Evolutionary conservation across 1,140 invertebrate species (phyloP).

Genomic region (Leptinotarsa undecemlineata): DNA sequence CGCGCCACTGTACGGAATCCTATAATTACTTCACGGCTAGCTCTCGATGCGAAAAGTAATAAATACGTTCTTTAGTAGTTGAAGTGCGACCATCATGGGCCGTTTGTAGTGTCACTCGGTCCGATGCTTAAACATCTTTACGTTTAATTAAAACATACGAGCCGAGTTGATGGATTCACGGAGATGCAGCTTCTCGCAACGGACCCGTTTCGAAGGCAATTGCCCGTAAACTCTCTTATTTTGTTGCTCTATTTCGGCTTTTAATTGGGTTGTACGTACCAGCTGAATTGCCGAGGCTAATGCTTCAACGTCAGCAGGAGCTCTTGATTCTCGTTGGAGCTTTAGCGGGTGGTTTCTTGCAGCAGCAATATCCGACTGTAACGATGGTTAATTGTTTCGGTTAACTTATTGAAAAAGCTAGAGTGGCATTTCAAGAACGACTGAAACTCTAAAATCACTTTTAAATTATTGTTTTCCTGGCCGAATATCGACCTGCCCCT

Average conservation of each 20-base stretch:
- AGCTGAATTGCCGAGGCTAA: background rate
- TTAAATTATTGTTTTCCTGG: no score
- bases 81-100: constrained; percentile 50
- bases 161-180: constrained; percentile 44
- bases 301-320: background rate
- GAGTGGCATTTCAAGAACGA: no score
- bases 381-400: no score
- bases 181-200: constrained; percentile 2
- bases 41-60: constrained; percentile 33
- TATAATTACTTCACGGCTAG: constrained; percentile 8
- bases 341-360: background rate
- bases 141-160: constrained; percentile 48
- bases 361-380: no score
- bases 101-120: constrained; percentile 49
- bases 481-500: no score
- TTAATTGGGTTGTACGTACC: constrained; percentile 11
- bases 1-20: background rate
- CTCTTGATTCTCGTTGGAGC: background rate
- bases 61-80: constrained; percentile 50
- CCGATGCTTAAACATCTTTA: constrained; percentile 45
- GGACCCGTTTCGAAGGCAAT: constrained; percentile 10
- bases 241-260: constrained; percentile 13
- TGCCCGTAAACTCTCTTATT: constrained; percentile 18
- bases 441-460: no score
- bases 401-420: no score